These are phyloP conservation scores for Apodemia duryi DNA, from an alignment of 2,888 invertebrate genomes.

Conservation along the genomic window DNA sequence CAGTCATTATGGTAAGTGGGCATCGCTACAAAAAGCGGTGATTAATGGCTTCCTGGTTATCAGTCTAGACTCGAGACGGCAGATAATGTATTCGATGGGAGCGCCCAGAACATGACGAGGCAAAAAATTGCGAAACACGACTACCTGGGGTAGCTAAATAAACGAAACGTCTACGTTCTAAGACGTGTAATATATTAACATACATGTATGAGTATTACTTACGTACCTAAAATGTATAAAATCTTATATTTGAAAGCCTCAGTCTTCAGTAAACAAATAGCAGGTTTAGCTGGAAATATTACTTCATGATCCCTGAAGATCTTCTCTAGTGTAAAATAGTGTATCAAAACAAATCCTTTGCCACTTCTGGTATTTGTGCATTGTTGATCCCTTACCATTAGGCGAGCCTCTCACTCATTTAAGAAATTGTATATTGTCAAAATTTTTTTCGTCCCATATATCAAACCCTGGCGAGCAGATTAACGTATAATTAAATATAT, in stretches of 20 bases:
- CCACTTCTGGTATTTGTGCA: no score
- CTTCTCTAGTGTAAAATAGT: no score
- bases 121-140: background rate
- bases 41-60: constrained; percentile 62
- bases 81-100: constrained; percentile 36
- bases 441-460: no score
- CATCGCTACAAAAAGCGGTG: constrained; percentile 58
- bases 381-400: no score
- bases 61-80: constrained; percentile 56
- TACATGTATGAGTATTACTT: background rate
- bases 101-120: constrained; percentile 20
- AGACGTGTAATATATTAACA: background rate
- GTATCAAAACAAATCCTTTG: no score
- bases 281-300: no score
- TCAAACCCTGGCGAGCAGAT: no score
- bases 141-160: background rate
- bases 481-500: no score
- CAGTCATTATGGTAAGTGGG: constrained; percentile 66
- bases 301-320: no score
- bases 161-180: background rate
- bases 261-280: no score
- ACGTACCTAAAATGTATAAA: background rate
- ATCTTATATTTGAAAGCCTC: background rate
- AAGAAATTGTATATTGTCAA: no score
- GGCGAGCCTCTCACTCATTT: no score